These are phyloP conservation scores for human (Homo sapiens) DNA, from an alignment of 2,113 vertebrate genomes.

Conservation along the genomic window GRCh38 chr16:59315001-59315500, in stretches of 20 bases:
- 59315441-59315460: neutral
- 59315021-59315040: slow-evolving; percentile 50
- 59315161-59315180: neutral
- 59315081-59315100: neutral
- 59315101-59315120: neutral
- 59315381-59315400: neutral
- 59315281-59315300: neutral
- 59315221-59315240: neutral
- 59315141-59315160: slow-evolving; percentile 17
- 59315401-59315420: neutral
- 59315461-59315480: neutral
- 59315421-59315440: neutral
- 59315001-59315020: slow-evolving; percentile 37
- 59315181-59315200: neutral
- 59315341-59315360: neutral
- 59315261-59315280: neutral
- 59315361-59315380: neutral
- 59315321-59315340: neutral
- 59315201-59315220: neutral
- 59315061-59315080: slow-evolving; percentile 36
- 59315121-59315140: neutral
- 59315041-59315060: slow-evolving; percentile 32
- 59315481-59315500: neutral
- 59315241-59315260: neutral
- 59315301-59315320: neutral